Evolutionary conservation across 2,113 vertebrate species (phyloP).

Genomic region (Cyanoliseus patagonus): DNA sequence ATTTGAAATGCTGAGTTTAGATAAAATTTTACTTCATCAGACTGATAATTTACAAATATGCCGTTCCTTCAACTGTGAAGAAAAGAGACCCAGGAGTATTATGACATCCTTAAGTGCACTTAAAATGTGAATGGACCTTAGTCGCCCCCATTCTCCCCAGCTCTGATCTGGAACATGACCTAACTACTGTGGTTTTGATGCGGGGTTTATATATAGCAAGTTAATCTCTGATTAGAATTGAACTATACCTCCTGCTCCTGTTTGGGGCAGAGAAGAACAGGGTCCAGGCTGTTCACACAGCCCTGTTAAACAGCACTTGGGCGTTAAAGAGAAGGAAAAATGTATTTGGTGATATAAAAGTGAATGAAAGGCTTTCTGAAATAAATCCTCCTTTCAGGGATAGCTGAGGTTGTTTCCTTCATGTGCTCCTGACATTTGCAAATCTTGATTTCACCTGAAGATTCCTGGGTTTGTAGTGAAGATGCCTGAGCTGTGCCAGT

Average conservation of each 20-base stretch:
- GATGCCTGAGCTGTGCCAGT: not conserved
- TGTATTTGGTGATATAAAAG: not conserved
- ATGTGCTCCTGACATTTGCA: not conserved
- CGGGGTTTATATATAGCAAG: not conserved
- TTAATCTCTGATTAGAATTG: not conserved
- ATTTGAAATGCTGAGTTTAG: not conserved
- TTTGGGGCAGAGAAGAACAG: not conserved
- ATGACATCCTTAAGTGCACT: accelerated
- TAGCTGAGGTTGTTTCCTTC: not conserved
- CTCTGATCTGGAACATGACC: not conserved
- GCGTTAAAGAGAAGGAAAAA: not conserved
- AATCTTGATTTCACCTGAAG: not conserved
- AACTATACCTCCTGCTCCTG: not conserved
- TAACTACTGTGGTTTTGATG: not conserved
- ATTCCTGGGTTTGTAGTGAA: not conserved
- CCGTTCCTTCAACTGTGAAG: not conserved
- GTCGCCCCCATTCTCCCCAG: not conserved
- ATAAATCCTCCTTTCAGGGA: not conserved
- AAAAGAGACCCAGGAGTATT: not conserved
- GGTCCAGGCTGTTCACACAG: not conserved
- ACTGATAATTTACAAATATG: accelerated
- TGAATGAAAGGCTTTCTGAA: not conserved
- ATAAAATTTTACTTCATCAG: not conserved
- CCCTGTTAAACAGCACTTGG: not conserved
- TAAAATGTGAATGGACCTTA: not conserved